These are phyloP conservation scores for Lissonota sp. DNA, from an alignment of 2,888 invertebrate genomes.

Conservation along the genomic window DNA sequence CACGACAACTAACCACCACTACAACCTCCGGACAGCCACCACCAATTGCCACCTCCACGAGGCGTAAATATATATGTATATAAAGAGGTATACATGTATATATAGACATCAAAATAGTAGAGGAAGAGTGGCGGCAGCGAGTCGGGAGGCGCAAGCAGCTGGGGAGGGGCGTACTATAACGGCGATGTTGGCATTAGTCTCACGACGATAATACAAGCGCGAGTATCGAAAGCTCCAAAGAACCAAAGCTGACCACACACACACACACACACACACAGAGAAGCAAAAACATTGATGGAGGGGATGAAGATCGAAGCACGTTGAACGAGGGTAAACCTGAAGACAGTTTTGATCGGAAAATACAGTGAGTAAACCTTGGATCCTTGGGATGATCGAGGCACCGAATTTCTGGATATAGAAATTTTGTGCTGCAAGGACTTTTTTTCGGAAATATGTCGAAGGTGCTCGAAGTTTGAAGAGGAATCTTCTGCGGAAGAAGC, in stretches of 20 bases:
- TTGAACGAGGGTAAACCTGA: constrained; percentile 26
- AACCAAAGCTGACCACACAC: constrained; percentile 2
- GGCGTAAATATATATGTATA: constrained; percentile 47
- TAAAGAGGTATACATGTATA: not conserved
- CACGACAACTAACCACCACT: constrained; percentile 60
- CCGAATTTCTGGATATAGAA: too few relatives aligned
- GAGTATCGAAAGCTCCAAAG: constrained; percentile 39
- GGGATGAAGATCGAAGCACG: constrained; percentile 33
- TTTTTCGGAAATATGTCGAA: too few relatives aligned
- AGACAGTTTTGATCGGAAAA: not conserved
- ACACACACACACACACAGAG: not conserved
- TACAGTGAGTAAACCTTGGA: too few relatives aligned
- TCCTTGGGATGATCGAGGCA: too few relatives aligned
- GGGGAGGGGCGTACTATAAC: constrained; percentile 64
- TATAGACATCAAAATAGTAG: not conserved
- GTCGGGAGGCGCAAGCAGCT: constrained; percentile 59
- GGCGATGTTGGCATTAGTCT: constrained; percentile 60
- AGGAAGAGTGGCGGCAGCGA: constrained; percentile 62
- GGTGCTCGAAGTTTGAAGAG: too few relatives aligned
- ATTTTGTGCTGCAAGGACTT: too few relatives aligned
- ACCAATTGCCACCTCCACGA: constrained; percentile 66
- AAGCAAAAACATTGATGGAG: not conserved
- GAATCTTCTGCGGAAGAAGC: not conserved
- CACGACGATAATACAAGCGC: constrained; percentile 61
- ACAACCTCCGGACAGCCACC: constrained; percentile 57